Percentiles rank a stretch among this genome's conserved stretches.
Evolutionary conservation across 2,888 invertebrate genomes (phyloP).

Genomic region (Cyaniris semiargus): DNA sequence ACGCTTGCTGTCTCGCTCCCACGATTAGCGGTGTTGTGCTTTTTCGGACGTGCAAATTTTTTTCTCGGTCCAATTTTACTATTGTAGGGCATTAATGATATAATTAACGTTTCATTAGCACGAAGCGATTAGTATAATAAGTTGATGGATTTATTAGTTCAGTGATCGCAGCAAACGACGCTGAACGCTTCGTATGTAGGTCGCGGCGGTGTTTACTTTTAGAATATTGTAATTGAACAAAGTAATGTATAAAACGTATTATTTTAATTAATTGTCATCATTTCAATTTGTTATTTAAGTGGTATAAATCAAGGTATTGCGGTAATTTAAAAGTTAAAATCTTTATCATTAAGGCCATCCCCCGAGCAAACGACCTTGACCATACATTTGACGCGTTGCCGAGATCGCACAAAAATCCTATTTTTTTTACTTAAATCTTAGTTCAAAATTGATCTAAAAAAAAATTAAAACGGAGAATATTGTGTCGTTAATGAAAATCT

Average conservation of each 20-base stretch:
- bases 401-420: too few species aligned
- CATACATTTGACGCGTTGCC: too few species aligned
- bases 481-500: too few species aligned
- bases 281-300: neutral
- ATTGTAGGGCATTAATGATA: constrained; percentile 56
- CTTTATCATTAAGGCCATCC: neutral
- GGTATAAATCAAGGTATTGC: too few species aligned
- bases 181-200: constrained; percentile 32
- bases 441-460: too few species aligned
- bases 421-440: too few species aligned
- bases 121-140: neutral
- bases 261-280: neutral
- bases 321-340: neutral
- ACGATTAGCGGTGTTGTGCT: constrained; percentile 76
- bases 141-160: constrained; percentile 21
- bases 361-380: too few species aligned
- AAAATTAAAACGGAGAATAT: too few species aligned
- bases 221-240: constrained; percentile 28
- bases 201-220: constrained; percentile 28
- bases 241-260: neutral
- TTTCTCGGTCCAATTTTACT: constrained; percentile 68
- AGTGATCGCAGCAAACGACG: constrained; percentile 25
- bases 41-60: constrained; percentile 75
- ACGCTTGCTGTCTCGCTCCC: constrained; percentile 55
- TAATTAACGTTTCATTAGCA: neutral